These are phyloP conservation scores for Apteryx owenii DNA, from an alignment of 2,113 vertebrate species.

Conservation along the genomic window DNA sequence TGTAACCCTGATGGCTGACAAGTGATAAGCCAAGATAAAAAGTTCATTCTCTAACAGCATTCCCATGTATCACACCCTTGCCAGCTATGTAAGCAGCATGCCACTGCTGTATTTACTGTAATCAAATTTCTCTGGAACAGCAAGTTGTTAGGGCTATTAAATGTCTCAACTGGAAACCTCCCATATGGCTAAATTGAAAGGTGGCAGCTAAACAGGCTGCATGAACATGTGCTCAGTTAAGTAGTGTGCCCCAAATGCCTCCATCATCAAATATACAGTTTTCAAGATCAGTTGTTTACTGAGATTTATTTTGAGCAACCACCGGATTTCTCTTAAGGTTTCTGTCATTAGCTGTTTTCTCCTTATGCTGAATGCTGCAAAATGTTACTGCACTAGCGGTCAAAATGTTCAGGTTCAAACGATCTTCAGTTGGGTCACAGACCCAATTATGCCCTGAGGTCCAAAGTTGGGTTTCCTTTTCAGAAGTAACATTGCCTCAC, in stretches of 20 bases:
- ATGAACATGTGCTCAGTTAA: constrained; percentile 40
- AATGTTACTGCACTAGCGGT: neutral
- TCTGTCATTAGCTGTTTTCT: neutral
- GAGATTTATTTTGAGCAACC: constrained; percentile 1
- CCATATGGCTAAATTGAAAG: constrained; percentile 63
- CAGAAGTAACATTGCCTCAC: neutral
- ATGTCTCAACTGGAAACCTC: constrained; percentile 50
- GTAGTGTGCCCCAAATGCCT: neutral
- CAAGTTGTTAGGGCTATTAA: constrained; percentile 65
- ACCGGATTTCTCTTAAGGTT: neutral
- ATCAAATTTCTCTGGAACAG: constrained; percentile 58
- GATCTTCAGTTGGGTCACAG: neutral
- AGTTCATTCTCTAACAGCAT: neutral
- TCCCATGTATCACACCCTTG: neutral
- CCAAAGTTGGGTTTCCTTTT: neutral
- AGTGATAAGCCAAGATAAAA: neutral
- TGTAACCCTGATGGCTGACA: neutral
- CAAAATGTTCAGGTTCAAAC: neutral
- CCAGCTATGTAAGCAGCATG: neutral
- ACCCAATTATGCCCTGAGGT: neutral
- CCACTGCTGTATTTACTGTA: constrained; percentile 24
- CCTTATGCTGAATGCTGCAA: neutral
- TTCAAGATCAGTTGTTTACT: neutral
- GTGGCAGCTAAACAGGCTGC: constrained; percentile 37
- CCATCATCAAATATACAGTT: neutral